Evolutionary conservation across 2,113 vertebrate genomes (phyloP), one percentile per base, ranked within the genome.

Genomic region (Epinephelus moara): DNA sequence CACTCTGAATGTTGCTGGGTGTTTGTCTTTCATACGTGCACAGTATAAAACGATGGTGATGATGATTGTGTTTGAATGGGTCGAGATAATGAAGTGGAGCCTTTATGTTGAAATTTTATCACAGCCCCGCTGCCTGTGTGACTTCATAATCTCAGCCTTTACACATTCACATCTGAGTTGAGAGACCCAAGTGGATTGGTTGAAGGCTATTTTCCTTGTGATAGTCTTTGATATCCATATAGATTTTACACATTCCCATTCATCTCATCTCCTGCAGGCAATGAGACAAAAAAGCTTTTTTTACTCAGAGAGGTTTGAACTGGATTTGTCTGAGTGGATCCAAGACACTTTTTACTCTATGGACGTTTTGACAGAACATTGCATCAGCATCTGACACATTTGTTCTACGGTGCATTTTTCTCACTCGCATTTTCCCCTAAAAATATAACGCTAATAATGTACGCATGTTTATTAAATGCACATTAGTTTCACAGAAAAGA

Each of bases 21-120:
- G 68, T 90, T 85, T 64, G 1, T 60, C 75, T 88, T 84, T 87
- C 79, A 23, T 79, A 87, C 85, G 82, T 83, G 70, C 85, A 91
- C 89, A 84, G 87, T 81, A 62, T 84, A 63, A 88, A 80, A 86
- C 82, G 70, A 74, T 80, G 72, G 67, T 9, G 63, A 71, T 63
- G 68, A 37, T 73, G 77, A 90, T 73, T 78, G 81, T 42, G 70
- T 85, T 82, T 78, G 75, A 87, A 77, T 70, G 71, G 62, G 19
- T 68, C 1, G 23, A 88, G 89, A 88, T 93, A 89, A 86, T 74
- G 66, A 86, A 68, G 67, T 40, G 14, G 77, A 75, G 75, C 56
- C 68, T 86, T 87, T 85, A 69, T 88, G 75, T 80, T 62, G 14
- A 70, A 60, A 19, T 81, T 53, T 70, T 78, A 89, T 85, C 81